A percentile compares a stretch with the other conserved stretches of the same genome.
phyloP scores from a whole-genome alignment of 2,797 vertebrate species.

The Danio kyathit region DNA sequence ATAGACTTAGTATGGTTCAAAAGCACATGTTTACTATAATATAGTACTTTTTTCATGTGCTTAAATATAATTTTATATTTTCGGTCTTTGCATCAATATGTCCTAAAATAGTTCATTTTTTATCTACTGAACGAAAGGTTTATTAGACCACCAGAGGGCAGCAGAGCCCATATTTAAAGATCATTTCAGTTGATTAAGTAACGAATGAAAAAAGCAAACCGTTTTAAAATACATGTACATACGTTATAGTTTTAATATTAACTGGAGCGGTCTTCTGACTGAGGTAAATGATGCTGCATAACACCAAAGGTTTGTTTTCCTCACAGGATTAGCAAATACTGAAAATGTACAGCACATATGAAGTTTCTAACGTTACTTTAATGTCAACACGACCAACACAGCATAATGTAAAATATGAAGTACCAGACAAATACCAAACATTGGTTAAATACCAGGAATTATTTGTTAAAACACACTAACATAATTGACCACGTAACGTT shows the following conservation, averaged over 20 bases:
- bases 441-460: too few species aligned
- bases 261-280: neutral
- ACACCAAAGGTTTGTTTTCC: neutral
- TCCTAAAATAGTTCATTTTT: neutral
- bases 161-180: neutral
- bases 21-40: too few species aligned
- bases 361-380: neutral
- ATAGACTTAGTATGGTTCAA: too few species aligned
- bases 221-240: neutral
- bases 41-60: too few species aligned
- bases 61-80: neutral
- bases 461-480: too few species aligned
- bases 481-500: too few species aligned
- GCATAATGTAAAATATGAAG: too few species aligned
- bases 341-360: too few species aligned
- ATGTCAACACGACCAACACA: neutral
- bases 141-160: constrained; percentile 15
- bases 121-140: neutral
- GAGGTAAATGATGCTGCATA: neutral
- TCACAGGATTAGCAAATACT: neutral
- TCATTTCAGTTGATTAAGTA: neutral
- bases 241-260: neutral
- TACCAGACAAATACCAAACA: too few species aligned
- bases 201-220: neutral
- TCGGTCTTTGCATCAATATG: neutral